These are phyloP conservation scores for Trichogramma pretiosum DNA, from an alignment of 1,140 invertebrate genomes.

Conservation along the genomic window DNA sequence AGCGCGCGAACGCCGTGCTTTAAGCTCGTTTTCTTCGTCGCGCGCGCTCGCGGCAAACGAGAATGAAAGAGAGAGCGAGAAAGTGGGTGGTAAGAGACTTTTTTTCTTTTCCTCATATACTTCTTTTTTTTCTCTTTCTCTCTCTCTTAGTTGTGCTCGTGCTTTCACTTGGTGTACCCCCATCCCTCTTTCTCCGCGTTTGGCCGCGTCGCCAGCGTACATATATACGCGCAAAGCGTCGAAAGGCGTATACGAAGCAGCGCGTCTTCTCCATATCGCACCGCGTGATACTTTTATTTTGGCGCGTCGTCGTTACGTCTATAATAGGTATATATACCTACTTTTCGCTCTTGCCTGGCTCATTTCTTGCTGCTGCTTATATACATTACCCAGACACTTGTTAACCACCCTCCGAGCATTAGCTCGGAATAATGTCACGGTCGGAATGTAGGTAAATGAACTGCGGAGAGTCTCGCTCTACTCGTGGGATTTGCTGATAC, in stretches of 20 bases:
- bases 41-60: neutral
- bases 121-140: conserved; percentile 2
- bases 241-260: too few species aligned
- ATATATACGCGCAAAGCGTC: too few species aligned
- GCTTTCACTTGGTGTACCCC: neutral
- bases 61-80: conserved; percentile 19
- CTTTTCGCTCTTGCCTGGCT: too few species aligned
- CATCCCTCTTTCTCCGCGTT: neutral
- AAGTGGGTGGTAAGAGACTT: conserved; percentile 17
- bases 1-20: neutral
- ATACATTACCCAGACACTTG: conserved; percentile 16
- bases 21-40: too few species aligned
- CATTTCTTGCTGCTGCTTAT: too few species aligned
- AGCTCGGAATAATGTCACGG: conserved; percentile 19
- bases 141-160: neutral
- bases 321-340: too few species aligned
- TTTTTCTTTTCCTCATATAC: neutral
- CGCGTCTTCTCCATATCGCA: too few species aligned
- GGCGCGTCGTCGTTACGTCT: too few species aligned
- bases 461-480: too few species aligned
- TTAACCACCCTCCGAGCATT: conserved; percentile 17
- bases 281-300: too few species aligned
- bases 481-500: too few species aligned
- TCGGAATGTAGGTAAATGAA: conserved; percentile 16
- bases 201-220: too few species aligned